A percentile compares a stretch with the other conserved stretches of the same genome.
Evolutionary conservation across 2,113 vertebrate genomes (phyloP).

Genomic region (Aphelocoma coerulescens): DNA sequence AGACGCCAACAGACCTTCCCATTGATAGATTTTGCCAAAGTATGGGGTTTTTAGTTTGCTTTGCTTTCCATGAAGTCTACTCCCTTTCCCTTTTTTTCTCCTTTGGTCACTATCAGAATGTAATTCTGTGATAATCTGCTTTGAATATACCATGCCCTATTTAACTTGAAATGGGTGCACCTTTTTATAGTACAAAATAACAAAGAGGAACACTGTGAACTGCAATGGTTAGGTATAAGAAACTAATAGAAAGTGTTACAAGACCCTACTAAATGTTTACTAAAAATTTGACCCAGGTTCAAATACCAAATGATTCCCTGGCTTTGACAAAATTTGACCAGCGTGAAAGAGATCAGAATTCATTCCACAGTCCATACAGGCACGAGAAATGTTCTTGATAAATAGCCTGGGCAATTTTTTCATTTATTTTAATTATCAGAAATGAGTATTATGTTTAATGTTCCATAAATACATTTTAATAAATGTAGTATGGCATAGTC

Average conservation of each 20-base stretch:
- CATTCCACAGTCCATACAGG: neutral
- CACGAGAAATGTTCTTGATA: neutral
- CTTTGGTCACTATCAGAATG: neutral
- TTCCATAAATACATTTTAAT: conserved; percentile 30
- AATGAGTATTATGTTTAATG: neutral
- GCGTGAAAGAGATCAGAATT: neutral
- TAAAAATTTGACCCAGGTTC: neutral
- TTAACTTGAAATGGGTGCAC: neutral
- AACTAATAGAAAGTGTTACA: neutral
- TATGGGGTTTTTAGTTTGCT: neutral
- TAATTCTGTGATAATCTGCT: neutral
- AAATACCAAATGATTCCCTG: neutral
- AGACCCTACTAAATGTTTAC: neutral
- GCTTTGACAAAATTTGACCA: neutral
- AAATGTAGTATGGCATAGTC: neutral
- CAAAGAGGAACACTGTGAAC: neutral
- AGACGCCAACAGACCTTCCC: neutral
- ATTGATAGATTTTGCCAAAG: neutral
- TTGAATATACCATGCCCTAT: neutral
- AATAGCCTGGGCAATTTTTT: neutral
- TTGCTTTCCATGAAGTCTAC: neutral
- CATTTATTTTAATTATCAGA: conserved; percentile 16
- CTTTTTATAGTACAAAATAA: neutral
- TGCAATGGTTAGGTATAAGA: neutral
- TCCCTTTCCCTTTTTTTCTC: neutral